phyloP scores from a whole-genome alignment of 2,888 invertebrate species.

The Drosophila nigritarsus region DNA sequence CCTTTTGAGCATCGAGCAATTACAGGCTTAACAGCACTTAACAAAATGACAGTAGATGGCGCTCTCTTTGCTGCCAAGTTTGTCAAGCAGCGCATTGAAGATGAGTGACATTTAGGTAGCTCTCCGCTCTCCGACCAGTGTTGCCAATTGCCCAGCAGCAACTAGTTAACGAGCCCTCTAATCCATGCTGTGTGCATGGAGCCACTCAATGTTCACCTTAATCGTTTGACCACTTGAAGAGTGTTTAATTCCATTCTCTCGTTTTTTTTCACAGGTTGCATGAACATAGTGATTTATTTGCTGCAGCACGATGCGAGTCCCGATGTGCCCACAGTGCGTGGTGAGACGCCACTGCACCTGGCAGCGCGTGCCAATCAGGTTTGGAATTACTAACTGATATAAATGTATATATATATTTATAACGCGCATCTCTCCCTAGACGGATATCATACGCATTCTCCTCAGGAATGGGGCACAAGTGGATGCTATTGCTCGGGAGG shows the following conservation, averaged over 20 bases:
- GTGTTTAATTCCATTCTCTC: neutral
- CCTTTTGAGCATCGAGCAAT: neutral
- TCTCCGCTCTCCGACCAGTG: neutral
- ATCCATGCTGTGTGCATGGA: too few species aligned
- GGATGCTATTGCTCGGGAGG: slow-evolving; percentile 91
- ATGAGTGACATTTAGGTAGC: neutral
- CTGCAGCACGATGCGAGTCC: slow-evolving; percentile 97
- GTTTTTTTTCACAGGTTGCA: slow-evolving; percentile 87
- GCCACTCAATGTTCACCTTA: too few species aligned
- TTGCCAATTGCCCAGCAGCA: too few species aligned
- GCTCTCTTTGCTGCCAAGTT: neutral
- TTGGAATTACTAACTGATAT: neutral
- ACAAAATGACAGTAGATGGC: neutral
- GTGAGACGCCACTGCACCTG: slow-evolving; percentile 98
- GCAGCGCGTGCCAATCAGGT: slow-evolving; percentile 96
- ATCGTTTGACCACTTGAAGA: too few species aligned
- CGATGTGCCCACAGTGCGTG: slow-evolving; percentile 97
- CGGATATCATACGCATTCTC: slow-evolving; percentile 97
- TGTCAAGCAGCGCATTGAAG: neutral
- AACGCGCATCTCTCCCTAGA: slow-evolving; percentile 86
- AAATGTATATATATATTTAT: neutral
- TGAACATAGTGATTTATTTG: slow-evolving; percentile 99
- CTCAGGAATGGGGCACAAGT: slow-evolving; percentile 96
- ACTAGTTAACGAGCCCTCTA: too few species aligned
- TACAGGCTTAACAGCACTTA: neutral